phyloP scores from a whole-genome alignment of 1,140 invertebrate genomes.

The Heliconius nattereri region DNA sequence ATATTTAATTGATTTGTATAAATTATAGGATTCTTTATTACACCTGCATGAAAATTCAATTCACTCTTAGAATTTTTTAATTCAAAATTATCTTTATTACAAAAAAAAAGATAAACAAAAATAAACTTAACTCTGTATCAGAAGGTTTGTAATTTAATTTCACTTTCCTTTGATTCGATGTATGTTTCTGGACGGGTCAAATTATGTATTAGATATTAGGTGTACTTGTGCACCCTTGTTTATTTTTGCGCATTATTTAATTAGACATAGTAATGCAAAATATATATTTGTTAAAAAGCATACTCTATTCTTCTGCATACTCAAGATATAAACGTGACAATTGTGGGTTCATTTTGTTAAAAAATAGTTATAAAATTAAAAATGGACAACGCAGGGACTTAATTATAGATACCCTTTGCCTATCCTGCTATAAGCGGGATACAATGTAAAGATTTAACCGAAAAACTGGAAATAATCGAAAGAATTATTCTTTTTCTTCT shows the following conservation, averaged over 20 bases:
- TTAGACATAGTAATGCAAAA: not conserved
- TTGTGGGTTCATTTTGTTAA: no score
- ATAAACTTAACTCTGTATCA: not conserved
- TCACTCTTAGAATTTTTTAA: no score
- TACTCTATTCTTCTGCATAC: no score
- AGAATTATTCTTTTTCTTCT: no score
- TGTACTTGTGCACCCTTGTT: not conserved
- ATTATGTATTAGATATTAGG: not conserved
- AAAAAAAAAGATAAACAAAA: not conserved
- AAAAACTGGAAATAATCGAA: not conserved
- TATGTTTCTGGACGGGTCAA: not conserved
- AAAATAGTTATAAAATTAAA: no score
- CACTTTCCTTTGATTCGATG: not conserved
- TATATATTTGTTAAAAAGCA: no score
- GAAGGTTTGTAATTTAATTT: not conserved
- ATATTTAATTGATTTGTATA: no score
- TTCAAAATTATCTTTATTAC: no score
- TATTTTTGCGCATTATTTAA: not conserved
- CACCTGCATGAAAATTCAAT: no score
- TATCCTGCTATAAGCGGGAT: not conserved
- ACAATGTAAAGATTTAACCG: not conserved
- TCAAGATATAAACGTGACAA: no score
- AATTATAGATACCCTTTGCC: not conserved
- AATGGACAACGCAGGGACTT: not conserved
- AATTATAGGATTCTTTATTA: no score